Percentiles rank a stretch among this genome's conserved stretches.
phyloP scores from a whole-genome alignment of 2,888 invertebrate species.

The Argyresthia goedartella region DNA sequence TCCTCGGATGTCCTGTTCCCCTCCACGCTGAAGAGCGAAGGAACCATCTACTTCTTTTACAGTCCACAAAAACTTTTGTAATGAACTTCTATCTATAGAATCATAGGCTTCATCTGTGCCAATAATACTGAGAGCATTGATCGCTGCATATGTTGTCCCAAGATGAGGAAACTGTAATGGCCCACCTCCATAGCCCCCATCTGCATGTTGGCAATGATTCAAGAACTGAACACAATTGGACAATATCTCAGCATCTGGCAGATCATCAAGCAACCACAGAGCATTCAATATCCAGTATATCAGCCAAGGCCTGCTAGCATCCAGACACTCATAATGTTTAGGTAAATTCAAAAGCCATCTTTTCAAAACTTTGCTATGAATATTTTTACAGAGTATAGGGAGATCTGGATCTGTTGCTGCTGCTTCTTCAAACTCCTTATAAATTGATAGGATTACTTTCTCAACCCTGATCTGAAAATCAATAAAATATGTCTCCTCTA shows the following conservation, averaged over 20 bases:
- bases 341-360: slow-evolving; percentile 77
- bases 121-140: slow-evolving; percentile 92
- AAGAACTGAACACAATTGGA: slow-evolving; percentile 49
- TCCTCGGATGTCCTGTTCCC: slow-evolving; percentile 95
- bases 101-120: slow-evolving; percentile 89
- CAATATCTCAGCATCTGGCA: slow-evolving; percentile 52
- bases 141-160: slow-evolving; percentile 97
- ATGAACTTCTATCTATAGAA: slow-evolving; percentile 83
- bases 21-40: slow-evolving; percentile 91
- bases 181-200: slow-evolving; percentile 95
- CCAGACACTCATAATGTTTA: slow-evolving; percentile 83
- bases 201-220: slow-evolving; percentile 77
- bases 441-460: slow-evolving; percentile 40
- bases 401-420: slow-evolving; percentile 62
- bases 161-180: slow-evolving; percentile 94
- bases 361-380: slow-evolving; percentile 76
- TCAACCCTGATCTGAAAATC: slow-evolving; percentile 46
- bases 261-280: slow-evolving; percentile 75
- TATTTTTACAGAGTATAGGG: slow-evolving; percentile 73
- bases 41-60: slow-evolving; percentile 89
- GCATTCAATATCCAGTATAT: slow-evolving; percentile 97
- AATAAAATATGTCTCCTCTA: neutral
- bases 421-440: slow-evolving; percentile 49
- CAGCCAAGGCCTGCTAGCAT: slow-evolving; percentile 97
- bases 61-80: slow-evolving; percentile 83